phyloP scores from a whole-genome alignment of 2,888 invertebrate genomes.

The Parochlus steinenii region DNA sequence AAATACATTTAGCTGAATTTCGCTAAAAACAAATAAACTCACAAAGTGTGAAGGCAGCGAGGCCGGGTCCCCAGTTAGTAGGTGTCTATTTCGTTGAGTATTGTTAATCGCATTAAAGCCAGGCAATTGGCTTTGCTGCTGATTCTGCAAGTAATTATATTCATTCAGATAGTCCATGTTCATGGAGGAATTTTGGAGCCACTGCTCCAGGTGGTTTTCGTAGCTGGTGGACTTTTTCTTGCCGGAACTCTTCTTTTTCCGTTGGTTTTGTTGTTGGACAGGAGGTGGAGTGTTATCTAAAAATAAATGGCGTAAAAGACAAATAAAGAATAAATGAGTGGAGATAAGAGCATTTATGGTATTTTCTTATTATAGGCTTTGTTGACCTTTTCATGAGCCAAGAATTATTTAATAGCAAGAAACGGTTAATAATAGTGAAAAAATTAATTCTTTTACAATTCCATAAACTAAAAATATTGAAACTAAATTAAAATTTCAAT shows the following conservation, averaged over 20 bases:
- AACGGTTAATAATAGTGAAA: no score
- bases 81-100: constrained; percentile 2
- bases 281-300: no score
- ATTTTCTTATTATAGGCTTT: no score
- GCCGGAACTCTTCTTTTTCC: constrained; percentile 2
- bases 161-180: constrained; percentile 7
- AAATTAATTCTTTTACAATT: no score
- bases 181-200: constrained; percentile 11
- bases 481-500: no score
- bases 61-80: constrained; percentile 6
- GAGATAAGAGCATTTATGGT: no score
- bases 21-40: constrained; percentile 2
- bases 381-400: no score
- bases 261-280: neutral
- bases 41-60: constrained; percentile 9
- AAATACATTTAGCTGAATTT: neutral
- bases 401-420: no score
- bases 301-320: no score
- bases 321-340: no score
- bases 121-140: constrained; percentile 3
- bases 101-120: constrained; percentile 2
- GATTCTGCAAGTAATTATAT: constrained; percentile 3
- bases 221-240: constrained; percentile 6
- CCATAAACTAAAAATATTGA: no score
- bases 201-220: constrained; percentile 10